Conservation (phyloP, 2,888 invertebrate species). For the Melinaea menophilus region DNA sequence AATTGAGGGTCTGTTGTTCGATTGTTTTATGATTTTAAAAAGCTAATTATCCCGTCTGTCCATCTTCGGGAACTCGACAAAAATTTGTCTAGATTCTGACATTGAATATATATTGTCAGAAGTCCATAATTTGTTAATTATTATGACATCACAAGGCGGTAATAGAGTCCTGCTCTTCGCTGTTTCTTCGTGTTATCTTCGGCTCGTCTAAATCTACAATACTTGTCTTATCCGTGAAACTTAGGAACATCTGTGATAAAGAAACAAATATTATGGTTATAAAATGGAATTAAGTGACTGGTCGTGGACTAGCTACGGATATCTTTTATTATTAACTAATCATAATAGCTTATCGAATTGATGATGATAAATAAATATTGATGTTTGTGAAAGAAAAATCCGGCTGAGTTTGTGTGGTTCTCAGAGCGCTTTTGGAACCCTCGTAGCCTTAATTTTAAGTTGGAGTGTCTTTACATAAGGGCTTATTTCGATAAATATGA, state of each 20-base stretch:
- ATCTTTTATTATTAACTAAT: too few relatives aligned
- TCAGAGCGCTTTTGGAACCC: neutral
- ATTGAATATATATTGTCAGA: neutral
- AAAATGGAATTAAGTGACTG: neutral
- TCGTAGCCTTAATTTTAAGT: too few relatives aligned
- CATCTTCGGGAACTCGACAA: neutral
- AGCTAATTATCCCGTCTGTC: too few relatives aligned
- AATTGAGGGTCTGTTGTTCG: too few relatives aligned
- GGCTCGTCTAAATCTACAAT: conserved; percentile 37
- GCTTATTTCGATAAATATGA: too few relatives aligned
- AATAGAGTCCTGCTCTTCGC: conserved; percentile 45
- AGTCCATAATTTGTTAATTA: conserved; percentile 7
- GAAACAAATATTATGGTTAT: neutral
- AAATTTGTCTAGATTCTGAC: neutral
- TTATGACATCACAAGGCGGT: conserved; percentile 48
- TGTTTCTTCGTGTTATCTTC: conserved; percentile 30
- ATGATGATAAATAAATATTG: too few relatives aligned
- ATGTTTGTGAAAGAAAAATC: too few relatives aligned
- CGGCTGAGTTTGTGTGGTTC: too few relatives aligned
- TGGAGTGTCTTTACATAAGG: too few relatives aligned
- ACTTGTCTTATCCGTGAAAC: conserved; percentile 43
- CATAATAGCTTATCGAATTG: too few relatives aligned
- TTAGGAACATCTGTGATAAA: conserved; percentile 63
- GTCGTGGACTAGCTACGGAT: too few relatives aligned
- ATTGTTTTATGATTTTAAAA: too few relatives aligned